These are phyloP conservation scores for Urocolius indicus DNA, from an alignment of 2,113 vertebrate species.

Conservation along the genomic window DNA sequence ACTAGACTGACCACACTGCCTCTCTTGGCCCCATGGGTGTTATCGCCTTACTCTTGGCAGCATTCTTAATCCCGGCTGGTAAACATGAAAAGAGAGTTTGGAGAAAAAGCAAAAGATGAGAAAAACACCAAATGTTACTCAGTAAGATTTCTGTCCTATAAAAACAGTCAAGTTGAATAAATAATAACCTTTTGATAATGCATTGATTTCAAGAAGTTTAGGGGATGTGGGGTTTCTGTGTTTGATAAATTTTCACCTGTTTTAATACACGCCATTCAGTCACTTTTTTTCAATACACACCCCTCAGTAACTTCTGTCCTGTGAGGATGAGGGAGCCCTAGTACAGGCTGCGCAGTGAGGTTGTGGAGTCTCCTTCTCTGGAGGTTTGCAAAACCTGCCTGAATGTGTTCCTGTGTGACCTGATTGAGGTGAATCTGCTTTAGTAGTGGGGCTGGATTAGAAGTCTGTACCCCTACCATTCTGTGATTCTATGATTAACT, in stretches of 20 bases:
- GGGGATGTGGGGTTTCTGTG: fast-evolving
- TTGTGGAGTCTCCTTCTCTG: too few species aligned
- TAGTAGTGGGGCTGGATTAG: too few species aligned
- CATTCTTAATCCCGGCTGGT: not conserved
- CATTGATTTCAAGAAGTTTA: not conserved
- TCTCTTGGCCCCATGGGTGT: not conserved
- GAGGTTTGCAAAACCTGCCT: too few species aligned
- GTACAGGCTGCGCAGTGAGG: too few species aligned
- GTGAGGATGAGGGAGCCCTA: too few species aligned
- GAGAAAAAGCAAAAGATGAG: not conserved
- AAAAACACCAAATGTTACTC: not conserved
- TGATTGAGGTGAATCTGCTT: too few species aligned
- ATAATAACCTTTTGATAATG: not conserved
- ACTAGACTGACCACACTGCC: not conserved
- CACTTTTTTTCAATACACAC: not conserved
- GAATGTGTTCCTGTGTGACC: too few species aligned
- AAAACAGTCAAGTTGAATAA: not conserved
- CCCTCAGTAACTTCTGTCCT: too few species aligned
- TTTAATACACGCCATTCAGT: not conserved
- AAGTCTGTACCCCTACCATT: too few species aligned
- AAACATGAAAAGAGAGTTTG: not conserved
- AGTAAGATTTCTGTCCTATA: not conserved
- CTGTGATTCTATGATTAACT: too few species aligned
- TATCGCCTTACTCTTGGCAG: not conserved
- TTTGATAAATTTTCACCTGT: not conserved